Base-by-base conservation (phyloP, 2,113 vertebrate species). In the Nothoprocta pentlandii region DNA sequence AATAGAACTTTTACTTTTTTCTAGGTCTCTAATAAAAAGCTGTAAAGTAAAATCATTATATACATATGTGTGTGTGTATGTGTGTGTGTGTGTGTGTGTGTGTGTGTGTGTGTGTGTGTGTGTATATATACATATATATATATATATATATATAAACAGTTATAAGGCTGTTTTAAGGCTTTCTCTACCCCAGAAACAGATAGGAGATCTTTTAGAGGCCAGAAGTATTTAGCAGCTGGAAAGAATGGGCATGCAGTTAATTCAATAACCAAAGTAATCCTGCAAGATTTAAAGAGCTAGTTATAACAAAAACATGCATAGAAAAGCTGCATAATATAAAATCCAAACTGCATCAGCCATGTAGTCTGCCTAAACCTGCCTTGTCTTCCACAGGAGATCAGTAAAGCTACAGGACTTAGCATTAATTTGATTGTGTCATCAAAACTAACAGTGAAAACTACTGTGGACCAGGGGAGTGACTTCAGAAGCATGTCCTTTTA, bases 381-480 rank as follows among this genome's bases (percentile, higher is more conserved):
- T 90, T 75, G 56, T 59, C 69, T 86, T 90, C 42, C 16, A 54
- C 64, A 92, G 88, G 83, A 90, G 91, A 69, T 66, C 47, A 28
- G 22, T 75, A 88, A 84, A 94, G 58, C 61, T 89, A 54, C 30
- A 95, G 44, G 80, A 84, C 56, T 80, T 88, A 73, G 23, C 49
- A n/a, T 66, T 90, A 84, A 41, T 69, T 90, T 70, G 51, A 44
- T 53, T 75, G 66, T 12, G 76, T 88, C 80, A 92, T 41, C 34
- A 68, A 74, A 93, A 91, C 47, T 44, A 71, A 9, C 68, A 47
- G 51, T 84, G 82, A 86, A 84, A 94, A 93, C 66, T n/a, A 88
- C 28, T 4, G 16, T 69, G 73, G 85, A 83, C 80, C 53, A 75
- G 74, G 58, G 16, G 10, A 49, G 46, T 88, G 53, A 77, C 73